Evolutionary conservation across 2,888 invertebrate genomes (phyloP).

Genomic region (Eupithecia centaureata): DNA sequence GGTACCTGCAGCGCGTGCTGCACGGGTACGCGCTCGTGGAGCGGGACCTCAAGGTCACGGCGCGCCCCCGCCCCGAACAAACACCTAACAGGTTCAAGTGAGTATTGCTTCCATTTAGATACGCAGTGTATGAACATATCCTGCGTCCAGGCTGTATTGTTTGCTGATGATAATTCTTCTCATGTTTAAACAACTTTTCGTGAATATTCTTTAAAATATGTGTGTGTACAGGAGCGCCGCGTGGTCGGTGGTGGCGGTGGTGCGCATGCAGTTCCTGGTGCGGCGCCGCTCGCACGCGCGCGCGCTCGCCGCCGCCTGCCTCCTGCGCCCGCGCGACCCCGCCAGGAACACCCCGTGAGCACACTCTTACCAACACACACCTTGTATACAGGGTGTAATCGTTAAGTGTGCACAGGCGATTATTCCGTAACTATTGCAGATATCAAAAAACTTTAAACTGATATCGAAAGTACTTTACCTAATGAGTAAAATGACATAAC

Average conservation of each 20-base stretch:
- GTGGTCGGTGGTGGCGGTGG: slow-evolving; percentile 56
- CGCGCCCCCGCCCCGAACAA: slow-evolving; percentile 1
- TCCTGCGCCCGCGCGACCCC: slow-evolving; percentile 48
- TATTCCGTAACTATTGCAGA: too few relatives aligned
- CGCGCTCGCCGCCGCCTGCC: slow-evolving; percentile 52
- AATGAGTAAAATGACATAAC: too few relatives aligned
- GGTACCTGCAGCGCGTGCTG: slow-evolving; percentile 90
- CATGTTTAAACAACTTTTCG: too few relatives aligned
- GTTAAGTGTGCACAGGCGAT: too few relatives aligned
- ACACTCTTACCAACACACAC: too few relatives aligned
- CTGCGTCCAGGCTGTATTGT: too few relatives aligned
- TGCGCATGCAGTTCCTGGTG: slow-evolving; percentile 74
- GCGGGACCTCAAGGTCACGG: slow-evolving; percentile 62
- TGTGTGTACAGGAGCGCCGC: slow-evolving; percentile 57
- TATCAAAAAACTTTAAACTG: too few relatives aligned
- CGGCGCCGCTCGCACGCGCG: slow-evolving; percentile 62
- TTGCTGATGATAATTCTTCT: too few relatives aligned
- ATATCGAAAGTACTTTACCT: too few relatives aligned
- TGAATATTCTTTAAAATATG: too few relatives aligned
- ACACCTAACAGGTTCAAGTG: slow-evolving; percentile 64
- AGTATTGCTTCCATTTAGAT: slow-evolving; percentile 40
- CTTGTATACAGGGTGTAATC: too few relatives aligned
- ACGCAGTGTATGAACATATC: too few relatives aligned
- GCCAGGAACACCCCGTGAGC: slow-evolving; percentile 27
- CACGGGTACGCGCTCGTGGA: slow-evolving; percentile 81